Conservation (phyloP, 2,113 vertebrate genomes). For the Daphoenositta chrysoptera region DNA sequence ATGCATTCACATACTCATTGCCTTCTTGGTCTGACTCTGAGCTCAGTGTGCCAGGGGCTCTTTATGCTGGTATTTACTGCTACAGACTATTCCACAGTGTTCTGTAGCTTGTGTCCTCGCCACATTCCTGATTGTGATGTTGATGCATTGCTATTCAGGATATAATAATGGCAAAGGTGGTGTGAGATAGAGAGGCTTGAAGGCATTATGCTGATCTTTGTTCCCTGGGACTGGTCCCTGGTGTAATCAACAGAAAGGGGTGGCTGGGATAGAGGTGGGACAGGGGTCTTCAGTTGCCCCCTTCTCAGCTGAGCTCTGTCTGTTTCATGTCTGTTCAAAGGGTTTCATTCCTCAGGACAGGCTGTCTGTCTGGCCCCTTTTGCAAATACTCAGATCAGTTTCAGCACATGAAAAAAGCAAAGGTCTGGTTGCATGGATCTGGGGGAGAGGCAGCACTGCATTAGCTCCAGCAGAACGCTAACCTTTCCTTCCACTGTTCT, state of each 20-base stretch:
- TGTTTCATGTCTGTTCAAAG: fast-evolving
- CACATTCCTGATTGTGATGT: neutral
- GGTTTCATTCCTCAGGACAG: neutral
- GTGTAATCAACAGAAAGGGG: neutral
- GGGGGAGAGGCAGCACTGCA: neutral
- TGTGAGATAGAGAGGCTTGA: neutral
- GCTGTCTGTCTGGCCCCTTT: neutral
- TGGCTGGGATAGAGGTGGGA: neutral
- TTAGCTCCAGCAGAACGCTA: neutral
- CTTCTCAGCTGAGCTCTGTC: neutral
- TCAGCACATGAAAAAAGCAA: neutral
- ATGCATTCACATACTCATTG: neutral
- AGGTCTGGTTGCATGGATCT: neutral
- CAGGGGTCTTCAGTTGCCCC: neutral
- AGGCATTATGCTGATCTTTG: neutral
- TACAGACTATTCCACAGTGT: neutral
- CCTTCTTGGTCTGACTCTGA: neutral
- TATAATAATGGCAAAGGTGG: neutral
- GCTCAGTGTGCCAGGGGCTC: neutral
- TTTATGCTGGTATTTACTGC: neutral
- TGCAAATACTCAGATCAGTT: neutral
- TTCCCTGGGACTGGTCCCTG: neutral
- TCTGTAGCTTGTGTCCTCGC: neutral
- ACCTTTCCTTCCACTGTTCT: neutral
- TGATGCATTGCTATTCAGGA: neutral